Conservation (phyloP, 2,797 vertebrate species). For the Danio aesculapii region DNA sequence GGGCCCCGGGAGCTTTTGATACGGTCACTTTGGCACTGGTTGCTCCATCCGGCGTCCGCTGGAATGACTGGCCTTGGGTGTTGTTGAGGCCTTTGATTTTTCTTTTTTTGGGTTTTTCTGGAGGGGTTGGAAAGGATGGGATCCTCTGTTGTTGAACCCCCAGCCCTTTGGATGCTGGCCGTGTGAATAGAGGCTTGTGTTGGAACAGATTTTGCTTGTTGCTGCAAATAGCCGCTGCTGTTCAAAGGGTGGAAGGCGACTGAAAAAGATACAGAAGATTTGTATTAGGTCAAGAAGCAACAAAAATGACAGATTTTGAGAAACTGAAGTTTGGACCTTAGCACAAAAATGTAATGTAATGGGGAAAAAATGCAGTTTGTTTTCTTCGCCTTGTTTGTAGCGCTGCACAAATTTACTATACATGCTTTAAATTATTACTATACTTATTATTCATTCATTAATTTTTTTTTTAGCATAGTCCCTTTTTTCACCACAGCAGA, state of each 20-base stretch:
- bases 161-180: conserved; percentile 51
- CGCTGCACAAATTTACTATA: neutral
- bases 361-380: neutral
- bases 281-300: neutral
- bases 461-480: too few species aligned
- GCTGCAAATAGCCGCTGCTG: conserved; percentile 50
- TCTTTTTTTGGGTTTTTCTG: conserved; percentile 5
- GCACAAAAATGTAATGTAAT: neutral
- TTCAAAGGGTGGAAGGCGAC: conserved; percentile 47
- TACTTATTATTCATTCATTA: neutral
- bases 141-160: conserved; percentile 64
- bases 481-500: too few species aligned
- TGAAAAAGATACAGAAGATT: conserved; percentile 37
- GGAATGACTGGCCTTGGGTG: conserved; percentile 32
- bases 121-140: conserved; percentile 8
- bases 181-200: conserved; percentile 43
- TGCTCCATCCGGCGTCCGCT: conserved; percentile 60
- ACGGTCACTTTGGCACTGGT: conserved; percentile 69
- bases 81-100: conserved; percentile 67
- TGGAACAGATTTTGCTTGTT: conserved; percentile 53
- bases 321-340: neutral
- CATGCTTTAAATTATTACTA: neutral
- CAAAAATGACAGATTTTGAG: neutral
- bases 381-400: neutral
- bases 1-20: conserved; percentile 72